Conservation (phyloP, 2,888 invertebrate genomes). For the Nomada fucata region DNA sequence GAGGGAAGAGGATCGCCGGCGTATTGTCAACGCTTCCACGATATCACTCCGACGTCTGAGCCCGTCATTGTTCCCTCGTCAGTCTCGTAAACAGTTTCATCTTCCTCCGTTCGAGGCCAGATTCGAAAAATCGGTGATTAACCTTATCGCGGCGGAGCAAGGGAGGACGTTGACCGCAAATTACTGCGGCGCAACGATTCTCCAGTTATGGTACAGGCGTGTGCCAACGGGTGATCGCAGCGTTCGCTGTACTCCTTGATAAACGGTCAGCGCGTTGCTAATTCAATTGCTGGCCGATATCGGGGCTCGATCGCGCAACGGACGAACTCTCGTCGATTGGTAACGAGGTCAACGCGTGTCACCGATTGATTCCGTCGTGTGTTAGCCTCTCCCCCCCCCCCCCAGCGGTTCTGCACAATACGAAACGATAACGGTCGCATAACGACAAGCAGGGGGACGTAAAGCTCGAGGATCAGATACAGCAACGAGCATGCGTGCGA, state of each 20-base stretch:
- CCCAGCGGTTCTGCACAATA: constrained; percentile 4
- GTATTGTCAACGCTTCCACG: constrained; percentile 49
- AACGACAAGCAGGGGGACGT: constrained; percentile 38
- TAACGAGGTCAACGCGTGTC: constrained; percentile 43
- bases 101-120: constrained; percentile 10
- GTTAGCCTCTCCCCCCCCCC: not conserved
- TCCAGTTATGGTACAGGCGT: constrained; percentile 26
- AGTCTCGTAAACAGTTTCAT: constrained; percentile 33
- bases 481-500: constrained; percentile 41
- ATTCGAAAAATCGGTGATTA: constrained; percentile 47
- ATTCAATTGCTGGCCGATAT: constrained; percentile 62
- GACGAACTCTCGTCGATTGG: constrained; percentile 50
- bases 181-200: constrained; percentile 53
- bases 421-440: constrained; percentile 19
- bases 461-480: constrained; percentile 62
- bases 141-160: constrained; percentile 34
- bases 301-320: constrained; percentile 28
- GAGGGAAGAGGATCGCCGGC: constrained; percentile 23
- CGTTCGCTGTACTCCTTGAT: constrained; percentile 38
- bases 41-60: constrained; percentile 39
- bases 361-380: constrained; percentile 53
- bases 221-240: constrained; percentile 11
- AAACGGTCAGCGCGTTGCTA: constrained; percentile 45
- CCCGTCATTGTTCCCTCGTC: constrained; percentile 53
- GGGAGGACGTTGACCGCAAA: constrained; percentile 58